These are phyloP conservation scores for Spongia lamella DNA, from an alignment of 37 sponge, comb jelly and placozoan species.

Conservation along the genomic window DNA sequence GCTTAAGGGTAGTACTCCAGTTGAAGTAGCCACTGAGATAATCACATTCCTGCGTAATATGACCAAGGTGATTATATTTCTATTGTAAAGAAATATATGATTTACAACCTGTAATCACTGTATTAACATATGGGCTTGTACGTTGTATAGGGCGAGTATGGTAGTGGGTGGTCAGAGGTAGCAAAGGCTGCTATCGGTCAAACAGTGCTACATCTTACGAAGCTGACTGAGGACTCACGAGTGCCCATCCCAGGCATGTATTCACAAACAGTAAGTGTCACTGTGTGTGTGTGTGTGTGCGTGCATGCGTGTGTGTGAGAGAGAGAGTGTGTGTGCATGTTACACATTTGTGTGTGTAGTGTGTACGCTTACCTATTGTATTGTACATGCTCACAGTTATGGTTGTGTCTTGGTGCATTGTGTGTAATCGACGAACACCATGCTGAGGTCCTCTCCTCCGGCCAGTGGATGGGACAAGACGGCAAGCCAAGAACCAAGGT, in stretches of 20 bases:
- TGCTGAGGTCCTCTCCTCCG: slow-evolving; percentile 88
- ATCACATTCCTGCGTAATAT: slow-evolving; percentile 82
- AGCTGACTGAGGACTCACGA: slow-evolving; percentile 62
- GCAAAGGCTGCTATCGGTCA: slow-evolving; percentile 86
- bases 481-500: slow-evolving; percentile 74
- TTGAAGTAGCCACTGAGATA: slow-evolving; percentile 84
- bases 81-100: too few species aligned
- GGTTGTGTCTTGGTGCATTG: slow-evolving; percentile 93
- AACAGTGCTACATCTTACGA: slow-evolving; percentile 85
- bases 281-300: slow-evolving; percentile 7
- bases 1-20: slow-evolving; percentile 57
- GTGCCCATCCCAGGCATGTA: slow-evolving; percentile 71
- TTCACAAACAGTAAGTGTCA: slow-evolving; percentile 74
- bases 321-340: neutral
- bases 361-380: too few species aligned
- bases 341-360: too few species aligned
- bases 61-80: slow-evolving; percentile 42
- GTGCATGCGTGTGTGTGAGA: neutral
- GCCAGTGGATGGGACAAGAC: slow-evolving; percentile 80
- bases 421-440: slow-evolving; percentile 92
- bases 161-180: slow-evolving; percentile 72
- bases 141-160: slow-evolving; percentile 41
- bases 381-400: slow-evolving; percentile 45
- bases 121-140: neutral
- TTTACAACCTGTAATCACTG: neutral